phyloP scores from a whole-genome alignment of 2,888 invertebrate species.

The Agonopterix arenella region DNA sequence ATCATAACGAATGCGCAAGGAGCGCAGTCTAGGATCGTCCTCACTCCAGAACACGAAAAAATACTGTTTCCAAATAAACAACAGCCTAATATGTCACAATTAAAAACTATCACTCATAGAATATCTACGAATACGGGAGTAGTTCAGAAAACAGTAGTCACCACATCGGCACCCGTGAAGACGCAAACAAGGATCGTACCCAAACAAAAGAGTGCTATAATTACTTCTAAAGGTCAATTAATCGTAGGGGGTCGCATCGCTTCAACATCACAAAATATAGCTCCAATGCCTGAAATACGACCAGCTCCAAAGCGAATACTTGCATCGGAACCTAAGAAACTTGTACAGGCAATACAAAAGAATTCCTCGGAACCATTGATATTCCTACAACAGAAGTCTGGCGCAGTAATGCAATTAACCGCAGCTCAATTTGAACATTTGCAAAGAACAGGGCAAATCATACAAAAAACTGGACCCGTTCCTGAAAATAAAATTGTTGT shows the following conservation, averaged over 20 bases:
- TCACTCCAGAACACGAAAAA: constrained; percentile 79
- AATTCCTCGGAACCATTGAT: constrained; percentile 55
- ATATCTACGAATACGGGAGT: constrained; percentile 35
- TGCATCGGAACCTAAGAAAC: constrained; percentile 51
- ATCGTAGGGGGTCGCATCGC: constrained; percentile 65
- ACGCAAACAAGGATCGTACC: constrained; percentile 53
- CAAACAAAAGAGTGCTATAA: constrained; percentile 69
- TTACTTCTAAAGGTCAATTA: constrained; percentile 76
- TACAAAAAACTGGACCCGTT: constrained; percentile 44
- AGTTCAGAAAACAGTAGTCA: constrained; percentile 38
- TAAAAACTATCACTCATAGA: constrained; percentile 56
- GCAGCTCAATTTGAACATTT: constrained; percentile 70
- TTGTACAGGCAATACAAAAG: constrained; percentile 53
- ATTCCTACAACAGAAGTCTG: constrained; percentile 67
- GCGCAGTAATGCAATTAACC: constrained; percentile 65
- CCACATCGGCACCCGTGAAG: constrained; percentile 31
- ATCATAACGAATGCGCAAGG: constrained; percentile 80
- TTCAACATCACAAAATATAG: constrained; percentile 64
- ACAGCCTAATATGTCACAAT: constrained; percentile 50
- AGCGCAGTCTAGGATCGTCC: constrained; percentile 75
- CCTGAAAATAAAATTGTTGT: constrained; percentile 51
- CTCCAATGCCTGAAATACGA: constrained; percentile 62
- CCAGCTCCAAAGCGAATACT: constrained; percentile 50
- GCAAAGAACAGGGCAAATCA: constrained; percentile 65
- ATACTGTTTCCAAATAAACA: constrained; percentile 74